These are phyloP conservation scores for Semnornis frantzii DNA, from an alignment of 2,113 vertebrate species.

Conservation along the genomic window DNA sequence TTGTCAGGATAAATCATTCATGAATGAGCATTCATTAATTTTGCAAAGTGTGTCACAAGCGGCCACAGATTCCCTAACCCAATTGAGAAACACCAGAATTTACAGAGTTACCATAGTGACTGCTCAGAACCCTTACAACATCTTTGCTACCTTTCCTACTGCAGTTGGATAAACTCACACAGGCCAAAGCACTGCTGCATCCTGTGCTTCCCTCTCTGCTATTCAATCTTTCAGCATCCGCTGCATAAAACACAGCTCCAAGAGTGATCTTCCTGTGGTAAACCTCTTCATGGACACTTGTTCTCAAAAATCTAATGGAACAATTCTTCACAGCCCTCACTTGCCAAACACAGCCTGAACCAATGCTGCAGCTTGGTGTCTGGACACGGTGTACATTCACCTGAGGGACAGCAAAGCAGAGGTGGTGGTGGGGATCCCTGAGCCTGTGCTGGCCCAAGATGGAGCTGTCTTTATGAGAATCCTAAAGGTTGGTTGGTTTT, in stretches of 20 bases:
- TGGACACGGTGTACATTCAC: fast-evolving
- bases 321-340: background rate
- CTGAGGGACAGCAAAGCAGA: background rate
- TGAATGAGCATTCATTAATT: slow-evolving; percentile 30
- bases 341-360: background rate
- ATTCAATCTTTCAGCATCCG: background rate
- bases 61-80: slow-evolving; percentile 45
- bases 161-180: background rate
- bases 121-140: slow-evolving; percentile 32
- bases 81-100: slow-evolving; percentile 22
- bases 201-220: background rate
- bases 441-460: too few relatives aligned
- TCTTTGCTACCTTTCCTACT: background rate
- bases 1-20: slow-evolving; percentile 34
- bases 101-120: slow-evolving; percentile 59
- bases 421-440: background rate
- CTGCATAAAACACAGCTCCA: background rate
- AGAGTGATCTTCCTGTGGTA: background rate
- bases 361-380: background rate
- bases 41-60: slow-evolving; percentile 41
- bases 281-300: background rate
- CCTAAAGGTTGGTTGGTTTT: background rate
- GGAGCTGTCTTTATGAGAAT: background rate
- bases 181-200: background rate
- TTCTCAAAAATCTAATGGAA: background rate